Conservation (phyloP, 1,140 invertebrate genomes). For the Zophobas morio region DNA sequence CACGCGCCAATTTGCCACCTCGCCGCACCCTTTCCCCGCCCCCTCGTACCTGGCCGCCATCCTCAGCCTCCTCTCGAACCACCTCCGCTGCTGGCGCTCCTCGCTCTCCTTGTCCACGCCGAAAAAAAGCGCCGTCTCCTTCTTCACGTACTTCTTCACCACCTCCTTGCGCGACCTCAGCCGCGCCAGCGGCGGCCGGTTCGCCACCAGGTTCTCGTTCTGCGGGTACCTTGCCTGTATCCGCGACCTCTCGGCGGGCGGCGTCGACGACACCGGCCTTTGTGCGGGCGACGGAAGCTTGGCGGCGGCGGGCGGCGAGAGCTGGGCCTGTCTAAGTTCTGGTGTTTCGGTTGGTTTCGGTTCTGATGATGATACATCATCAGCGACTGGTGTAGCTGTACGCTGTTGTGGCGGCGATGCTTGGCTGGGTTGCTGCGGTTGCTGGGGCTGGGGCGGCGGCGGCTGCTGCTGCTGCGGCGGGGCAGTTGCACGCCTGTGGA, state of each 20-base stretch:
- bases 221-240: slow-evolving; percentile 57
- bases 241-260: slow-evolving; percentile 65
- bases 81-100: slow-evolving; percentile 77
- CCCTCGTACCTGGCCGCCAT: slow-evolving; percentile 77
- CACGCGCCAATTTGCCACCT: too few species aligned
- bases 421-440: slow-evolving; percentile 47
- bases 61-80: slow-evolving; percentile 81
- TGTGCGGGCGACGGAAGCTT: slow-evolving; percentile 48
- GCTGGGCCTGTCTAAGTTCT: slow-evolving; percentile 40
- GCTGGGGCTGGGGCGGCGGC: slow-evolving; percentile 14
- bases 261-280: slow-evolving; percentile 67
- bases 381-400: slow-evolving; percentile 16
- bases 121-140: slow-evolving; percentile 84
- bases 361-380: slow-evolving; percentile 12
- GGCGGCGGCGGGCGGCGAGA: slow-evolving; percentile 12
- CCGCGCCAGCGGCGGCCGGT: slow-evolving; percentile 63
- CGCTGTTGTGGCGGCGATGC: slow-evolving; percentile 27
- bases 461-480: slow-evolving; percentile 39
- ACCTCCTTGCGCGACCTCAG: slow-evolving; percentile 66
- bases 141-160: slow-evolving; percentile 77
- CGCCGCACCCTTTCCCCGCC: too few species aligned
- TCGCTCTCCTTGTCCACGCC: slow-evolving; percentile 83
- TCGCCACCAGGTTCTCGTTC: slow-evolving; percentile 61
- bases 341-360: slow-evolving; percentile 16
- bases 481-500: slow-evolving; percentile 51